A percentile compares a stretch with the other conserved stretches of the same genome.
These are phyloP conservation scores for Orthosia cruda DNA, from an alignment of 2,888 invertebrate genomes.

Conservation along the genomic window DNA sequence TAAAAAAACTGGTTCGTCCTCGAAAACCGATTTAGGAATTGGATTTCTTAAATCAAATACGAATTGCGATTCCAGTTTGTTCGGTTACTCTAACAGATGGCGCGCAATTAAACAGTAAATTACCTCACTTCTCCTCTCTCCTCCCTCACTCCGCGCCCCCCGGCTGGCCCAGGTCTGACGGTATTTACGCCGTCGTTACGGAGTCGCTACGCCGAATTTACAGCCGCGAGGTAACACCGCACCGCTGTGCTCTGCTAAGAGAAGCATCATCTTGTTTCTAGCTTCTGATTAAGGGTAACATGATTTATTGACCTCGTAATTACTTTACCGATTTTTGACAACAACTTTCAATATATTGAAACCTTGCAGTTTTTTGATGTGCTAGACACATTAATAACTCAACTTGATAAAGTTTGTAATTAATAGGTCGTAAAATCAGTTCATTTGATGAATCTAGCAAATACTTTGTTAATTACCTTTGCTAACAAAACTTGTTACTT, in stretches of 20 bases:
- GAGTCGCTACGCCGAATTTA: conserved; percentile 78
- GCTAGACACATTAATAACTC: too few relatives aligned
- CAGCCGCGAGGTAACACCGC: conserved; percentile 41
- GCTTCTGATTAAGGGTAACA: background rate
- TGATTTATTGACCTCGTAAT: background rate
- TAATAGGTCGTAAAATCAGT: too few relatives aligned
- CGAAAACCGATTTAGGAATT: conserved; percentile 9
- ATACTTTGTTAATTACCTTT: too few relatives aligned
- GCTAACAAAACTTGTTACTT: too few relatives aligned
- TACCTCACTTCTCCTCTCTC: conserved; percentile 66
- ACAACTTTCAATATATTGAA: background rate
- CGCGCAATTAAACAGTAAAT: conserved; percentile 84
- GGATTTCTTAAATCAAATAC: conserved; percentile 20
- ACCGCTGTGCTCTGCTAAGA: background rate
- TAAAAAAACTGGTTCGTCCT: background rate
- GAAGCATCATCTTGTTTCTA: background rate
- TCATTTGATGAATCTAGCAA: too few relatives aligned
- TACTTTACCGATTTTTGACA: background rate
- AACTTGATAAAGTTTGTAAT: too few relatives aligned
- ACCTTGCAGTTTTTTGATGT: too few relatives aligned
- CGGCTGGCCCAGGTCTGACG: conserved; percentile 32
- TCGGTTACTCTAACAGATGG: conserved; percentile 80
- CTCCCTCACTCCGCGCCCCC: conserved; percentile 20
- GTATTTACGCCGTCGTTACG: conserved; percentile 85
- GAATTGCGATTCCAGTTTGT: conserved; percentile 54